Percentiles rank a stretch among this genome's conserved stretches.
Evolutionary conservation across 2,888 invertebrate species (phyloP).

Genomic region (Heteromurus nitidus): DNA sequence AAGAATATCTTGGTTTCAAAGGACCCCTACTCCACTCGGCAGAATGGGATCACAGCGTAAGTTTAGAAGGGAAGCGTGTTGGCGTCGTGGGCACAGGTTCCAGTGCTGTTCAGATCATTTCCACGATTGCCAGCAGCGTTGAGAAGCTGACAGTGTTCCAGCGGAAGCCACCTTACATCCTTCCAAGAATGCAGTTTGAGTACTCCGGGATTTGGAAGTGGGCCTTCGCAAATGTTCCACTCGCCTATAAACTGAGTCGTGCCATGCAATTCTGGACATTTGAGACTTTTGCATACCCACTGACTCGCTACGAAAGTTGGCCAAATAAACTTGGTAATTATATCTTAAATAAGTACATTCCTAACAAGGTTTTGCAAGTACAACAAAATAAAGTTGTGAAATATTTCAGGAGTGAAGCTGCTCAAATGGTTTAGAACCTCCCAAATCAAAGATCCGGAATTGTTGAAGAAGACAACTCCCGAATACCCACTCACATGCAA

Average conservation of each 20-base stretch:
- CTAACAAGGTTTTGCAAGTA: no score
- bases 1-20: slow-evolving; percentile 60
- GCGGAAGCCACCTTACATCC: slow-evolving; percentile 57
- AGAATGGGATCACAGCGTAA: slow-evolving; percentile 46
- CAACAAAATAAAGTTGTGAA: no score
- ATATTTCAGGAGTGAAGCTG: no score
- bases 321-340: slow-evolving; percentile 36
- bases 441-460: slow-evolving; percentile 41
- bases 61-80: slow-evolving; percentile 54
- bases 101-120: slow-evolving; percentile 69
- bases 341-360: background rate
- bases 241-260: slow-evolving; percentile 32
- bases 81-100: slow-evolving; percentile 70
- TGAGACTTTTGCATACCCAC: slow-evolving; percentile 14
- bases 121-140: slow-evolving; percentile 52
- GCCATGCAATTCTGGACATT: slow-evolving; percentile 19
- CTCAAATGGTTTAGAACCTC: slow-evolving; percentile 22
- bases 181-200: slow-evolving; percentile 41
- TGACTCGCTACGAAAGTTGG: slow-evolving; percentile 13
- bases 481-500: slow-evolving; percentile 63
- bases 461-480: slow-evolving; percentile 47
- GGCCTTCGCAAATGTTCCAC: slow-evolving; percentile 47
- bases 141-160: slow-evolving; percentile 59
- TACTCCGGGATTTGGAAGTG: slow-evolving; percentile 38
- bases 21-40: slow-evolving; percentile 63